phyloP scores from a whole-genome alignment of 2,113 vertebrate species.

The Passer montanus region DNA sequence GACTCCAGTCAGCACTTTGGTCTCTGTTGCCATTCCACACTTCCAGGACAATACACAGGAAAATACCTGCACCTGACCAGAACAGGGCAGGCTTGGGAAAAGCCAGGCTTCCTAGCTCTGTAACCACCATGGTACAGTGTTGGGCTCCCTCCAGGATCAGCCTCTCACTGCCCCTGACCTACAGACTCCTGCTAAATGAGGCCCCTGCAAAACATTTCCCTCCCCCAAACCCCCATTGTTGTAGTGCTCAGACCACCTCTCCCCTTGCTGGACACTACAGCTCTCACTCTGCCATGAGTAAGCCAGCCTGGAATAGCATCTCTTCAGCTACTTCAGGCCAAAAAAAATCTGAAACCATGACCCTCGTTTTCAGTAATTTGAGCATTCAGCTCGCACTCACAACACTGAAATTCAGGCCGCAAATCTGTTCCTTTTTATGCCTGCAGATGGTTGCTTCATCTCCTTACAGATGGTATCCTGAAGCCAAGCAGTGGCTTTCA shows the following conservation, averaged over 20 bases:
- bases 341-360: neutral
- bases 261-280: neutral
- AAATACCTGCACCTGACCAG: neutral
- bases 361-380: neutral
- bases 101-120: neutral
- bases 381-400: slow-evolving; percentile 3
- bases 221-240: neutral
- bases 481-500: slow-evolving; percentile 35
- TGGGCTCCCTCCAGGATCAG: neutral
- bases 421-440: slow-evolving; percentile 28
- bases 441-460: slow-evolving; percentile 41
- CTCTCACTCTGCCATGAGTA: neutral
- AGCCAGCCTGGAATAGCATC: neutral
- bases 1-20: neutral
- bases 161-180: neutral
- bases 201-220: neutral
- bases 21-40: neutral
- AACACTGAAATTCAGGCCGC: slow-evolving; percentile 31
- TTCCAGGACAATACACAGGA: neutral
- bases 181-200: neutral
- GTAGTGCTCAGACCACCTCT: neutral
- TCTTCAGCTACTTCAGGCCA: neutral
- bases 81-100: neutral
- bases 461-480: slow-evolving; percentile 22
- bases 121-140: fast-evolving